Conservation (phyloP, 2,113 vertebrate species). For the Microcebus jonahi region DNA sequence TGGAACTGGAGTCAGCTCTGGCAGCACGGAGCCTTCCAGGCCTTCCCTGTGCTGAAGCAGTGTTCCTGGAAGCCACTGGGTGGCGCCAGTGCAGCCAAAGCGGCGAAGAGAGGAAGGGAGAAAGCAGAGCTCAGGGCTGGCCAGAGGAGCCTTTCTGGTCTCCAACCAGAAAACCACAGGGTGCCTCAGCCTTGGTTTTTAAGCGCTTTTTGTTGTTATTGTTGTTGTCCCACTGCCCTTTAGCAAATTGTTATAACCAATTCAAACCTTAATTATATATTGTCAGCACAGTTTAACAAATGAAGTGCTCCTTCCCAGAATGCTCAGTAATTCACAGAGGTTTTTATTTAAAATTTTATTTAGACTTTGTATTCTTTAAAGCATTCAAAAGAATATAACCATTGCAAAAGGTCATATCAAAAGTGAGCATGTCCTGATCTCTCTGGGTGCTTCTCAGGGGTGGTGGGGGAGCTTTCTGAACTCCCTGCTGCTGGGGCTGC, state of each 20-base stretch:
- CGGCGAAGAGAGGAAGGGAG: no score
- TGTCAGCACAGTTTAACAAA: neutral
- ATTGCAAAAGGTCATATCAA: neutral
- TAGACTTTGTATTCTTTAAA: neutral
- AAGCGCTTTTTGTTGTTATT: neutral
- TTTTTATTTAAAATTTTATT: neutral
- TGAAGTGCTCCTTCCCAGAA: neutral
- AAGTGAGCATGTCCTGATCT: neutral
- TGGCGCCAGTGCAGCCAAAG: neutral
- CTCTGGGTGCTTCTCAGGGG: no score
- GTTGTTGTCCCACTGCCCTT: neutral
- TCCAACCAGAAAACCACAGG: neutral
- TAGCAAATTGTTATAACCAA: neutral
- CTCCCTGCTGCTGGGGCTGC: no score
- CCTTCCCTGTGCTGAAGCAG: neutral
- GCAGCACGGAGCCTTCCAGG: neutral
- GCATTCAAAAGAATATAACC: neutral
- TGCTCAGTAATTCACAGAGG: neutral
- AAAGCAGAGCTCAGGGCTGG: no score
- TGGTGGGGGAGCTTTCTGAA: neutral
- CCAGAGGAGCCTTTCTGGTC: neutral
- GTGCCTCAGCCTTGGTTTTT: conserved; percentile 1
- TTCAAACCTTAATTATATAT: neutral
- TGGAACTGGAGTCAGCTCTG: neutral
- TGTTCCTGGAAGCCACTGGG: neutral